phyloP scores from a whole-genome alignment of 2,888 invertebrate species.

The Elegia similella region DNA sequence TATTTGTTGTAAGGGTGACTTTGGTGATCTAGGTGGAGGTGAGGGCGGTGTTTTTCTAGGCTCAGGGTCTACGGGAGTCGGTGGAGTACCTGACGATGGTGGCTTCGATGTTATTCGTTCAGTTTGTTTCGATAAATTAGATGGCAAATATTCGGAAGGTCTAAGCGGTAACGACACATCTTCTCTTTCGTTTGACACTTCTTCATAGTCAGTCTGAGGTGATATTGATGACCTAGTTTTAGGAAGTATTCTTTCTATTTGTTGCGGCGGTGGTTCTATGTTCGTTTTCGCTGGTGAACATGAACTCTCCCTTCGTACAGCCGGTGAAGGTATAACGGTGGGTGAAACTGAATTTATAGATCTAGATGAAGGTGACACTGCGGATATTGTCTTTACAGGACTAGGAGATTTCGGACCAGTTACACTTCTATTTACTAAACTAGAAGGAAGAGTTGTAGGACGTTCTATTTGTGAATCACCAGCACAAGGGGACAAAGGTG shows the following conservation, averaged over 20 bases:
- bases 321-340: conserved; percentile 50
- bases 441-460: conserved; percentile 65
- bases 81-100: conserved; percentile 35
- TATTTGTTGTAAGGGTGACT: conserved; percentile 45
- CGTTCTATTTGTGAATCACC: conserved; percentile 78
- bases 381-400: conserved; percentile 57
- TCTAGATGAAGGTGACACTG: conserved; percentile 48
- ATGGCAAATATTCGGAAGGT: conserved; percentile 40
- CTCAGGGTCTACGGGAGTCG: conserved; percentile 39
- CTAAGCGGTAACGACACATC: conserved; percentile 31
- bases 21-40: conserved; percentile 51
- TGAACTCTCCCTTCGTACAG: conserved; percentile 48
- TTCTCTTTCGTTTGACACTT: conserved; percentile 34
- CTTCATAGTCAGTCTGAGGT: conserved; percentile 45
- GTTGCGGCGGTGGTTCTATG: conserved; percentile 36
- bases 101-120: conserved; percentile 50
- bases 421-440: conserved; percentile 60
- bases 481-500: conserved; percentile 80
- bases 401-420: conserved; percentile 67
- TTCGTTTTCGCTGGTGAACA: conserved; percentile 46
- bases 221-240: conserved; percentile 48
- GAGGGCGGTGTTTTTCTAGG: conserved; percentile 61
- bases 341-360: conserved; percentile 47
- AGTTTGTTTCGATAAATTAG: conserved; percentile 39
- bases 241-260: conserved; percentile 44